Conservation (phyloP, 2,113 vertebrate genomes). For the Todiramphus saurophagus region DNA sequence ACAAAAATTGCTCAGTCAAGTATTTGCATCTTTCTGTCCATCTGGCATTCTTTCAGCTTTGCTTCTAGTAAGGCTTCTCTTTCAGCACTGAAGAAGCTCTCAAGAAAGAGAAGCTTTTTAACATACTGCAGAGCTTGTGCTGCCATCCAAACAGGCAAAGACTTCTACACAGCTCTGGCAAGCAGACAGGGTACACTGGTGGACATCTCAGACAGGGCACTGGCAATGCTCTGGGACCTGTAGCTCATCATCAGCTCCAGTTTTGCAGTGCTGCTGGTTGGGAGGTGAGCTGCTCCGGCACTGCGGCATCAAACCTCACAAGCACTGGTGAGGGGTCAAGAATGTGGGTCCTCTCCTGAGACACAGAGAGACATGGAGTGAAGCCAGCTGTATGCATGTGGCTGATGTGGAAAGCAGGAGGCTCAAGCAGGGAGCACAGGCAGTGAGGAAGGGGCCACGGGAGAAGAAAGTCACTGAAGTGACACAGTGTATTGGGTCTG, state of each 20-base stretch:
- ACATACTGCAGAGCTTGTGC: not conserved
- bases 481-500: no score
- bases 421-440: not conserved
- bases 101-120: not conserved
- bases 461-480: not conserved
- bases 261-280: not conserved
- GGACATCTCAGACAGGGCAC: not conserved
- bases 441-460: accelerated
- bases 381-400: not conserved
- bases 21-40: accelerated
- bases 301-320: not conserved
- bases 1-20: not conserved
- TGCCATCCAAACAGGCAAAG: not conserved
- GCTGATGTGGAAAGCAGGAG: not conserved
- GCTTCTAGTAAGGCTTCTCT: not conserved
- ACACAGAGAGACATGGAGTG: not conserved
- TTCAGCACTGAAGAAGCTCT: not conserved
- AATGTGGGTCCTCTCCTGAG: not conserved
- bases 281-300: not conserved
- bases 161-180: not conserved
- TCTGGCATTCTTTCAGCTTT: not conserved
- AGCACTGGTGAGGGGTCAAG: accelerated
- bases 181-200: accelerated
- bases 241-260: not conserved
- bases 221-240: not conserved